Conservation (phyloP, 1,140 invertebrate genomes). For the Reticulitermes speratus region DNA sequence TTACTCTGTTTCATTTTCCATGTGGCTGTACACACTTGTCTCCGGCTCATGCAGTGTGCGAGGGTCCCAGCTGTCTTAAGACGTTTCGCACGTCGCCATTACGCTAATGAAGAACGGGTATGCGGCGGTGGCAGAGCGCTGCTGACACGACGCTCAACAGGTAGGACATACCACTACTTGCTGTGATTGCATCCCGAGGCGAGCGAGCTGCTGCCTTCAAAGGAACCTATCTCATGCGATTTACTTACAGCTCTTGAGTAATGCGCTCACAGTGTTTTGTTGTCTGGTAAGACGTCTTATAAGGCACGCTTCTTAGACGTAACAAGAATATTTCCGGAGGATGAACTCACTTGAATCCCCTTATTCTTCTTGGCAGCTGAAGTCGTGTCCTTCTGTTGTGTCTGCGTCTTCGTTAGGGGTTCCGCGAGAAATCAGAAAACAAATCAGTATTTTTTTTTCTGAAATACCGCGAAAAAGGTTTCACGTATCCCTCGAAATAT, state of each 20-base stretch:
- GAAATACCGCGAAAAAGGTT: too few species aligned
- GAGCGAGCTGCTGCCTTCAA: neutral
- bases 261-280: constrained; percentile 2
- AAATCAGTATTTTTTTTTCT: too few species aligned
- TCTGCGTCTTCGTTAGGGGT: too few species aligned
- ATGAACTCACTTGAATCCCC: neutral
- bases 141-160: neutral
- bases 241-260: neutral
- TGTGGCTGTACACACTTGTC: too few species aligned
- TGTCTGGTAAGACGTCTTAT: neutral
- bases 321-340: neutral
- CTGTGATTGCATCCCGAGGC: neutral
- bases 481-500: too few species aligned
- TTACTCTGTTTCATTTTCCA: too few species aligned
- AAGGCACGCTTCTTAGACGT: neutral
- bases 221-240: neutral
- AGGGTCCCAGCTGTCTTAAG: neutral
- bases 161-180: neutral
- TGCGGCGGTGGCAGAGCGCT: neutral
- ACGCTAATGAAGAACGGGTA: neutral
- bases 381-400: too few species aligned
- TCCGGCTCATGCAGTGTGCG: neutral
- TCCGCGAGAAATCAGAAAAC: too few species aligned
- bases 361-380: too few species aligned
- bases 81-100: neutral